Evolutionary conservation across 2,888 invertebrate genomes (phyloP), one percentile per base, ranked within the genome.

Genomic region (Lasius platythorax): DNA sequence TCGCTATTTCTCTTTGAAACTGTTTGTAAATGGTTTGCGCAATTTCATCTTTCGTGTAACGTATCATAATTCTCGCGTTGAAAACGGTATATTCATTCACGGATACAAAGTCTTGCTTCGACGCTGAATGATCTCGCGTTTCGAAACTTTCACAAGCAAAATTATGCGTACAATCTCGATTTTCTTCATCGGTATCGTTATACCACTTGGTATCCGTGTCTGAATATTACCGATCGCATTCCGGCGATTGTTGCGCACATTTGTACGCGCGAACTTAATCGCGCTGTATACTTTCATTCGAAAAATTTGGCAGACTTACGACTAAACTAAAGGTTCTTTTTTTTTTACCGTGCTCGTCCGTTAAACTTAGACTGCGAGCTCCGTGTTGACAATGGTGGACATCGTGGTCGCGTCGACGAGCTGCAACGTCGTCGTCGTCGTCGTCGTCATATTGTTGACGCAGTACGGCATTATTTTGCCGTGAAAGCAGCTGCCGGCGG

Each of bases 401-500:
- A 28, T 15, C 4, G 56, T 58, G n/a, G 28, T 67, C 67, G 15
- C 56, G 8, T 5, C 30, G 11, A 68, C 11, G 15, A 46, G 23
- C 3, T 23, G 33, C 33, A 33, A 11, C 40, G 37, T 33, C 56
- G 46, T 46, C 68, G 46, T 9, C 46, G 46, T 46, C 43, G 67
- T 33, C 30, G 30, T 40, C 12, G 43, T 12, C 50, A 50, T 30
- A 12, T 88, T 88, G 1, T 88, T 75, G 50, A 93, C 87, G 91
- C 97, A 97, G 92, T 97, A 97, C 6, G 95, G 93, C 96, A 97
- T 96, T 81, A 96, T 95, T 74, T 94, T 95, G 5, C 97, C 97
- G 91, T 97, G 97, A 18, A 96, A 96, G 92, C 97, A 97, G n/a
- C 96, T 96, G 76, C 89, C 89, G 1, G 94, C 89, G 0, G 94